Base-by-base conservation (phyloP, 2,113 vertebrate genomes). In the Pygoscelis antarcticus region DNA sequence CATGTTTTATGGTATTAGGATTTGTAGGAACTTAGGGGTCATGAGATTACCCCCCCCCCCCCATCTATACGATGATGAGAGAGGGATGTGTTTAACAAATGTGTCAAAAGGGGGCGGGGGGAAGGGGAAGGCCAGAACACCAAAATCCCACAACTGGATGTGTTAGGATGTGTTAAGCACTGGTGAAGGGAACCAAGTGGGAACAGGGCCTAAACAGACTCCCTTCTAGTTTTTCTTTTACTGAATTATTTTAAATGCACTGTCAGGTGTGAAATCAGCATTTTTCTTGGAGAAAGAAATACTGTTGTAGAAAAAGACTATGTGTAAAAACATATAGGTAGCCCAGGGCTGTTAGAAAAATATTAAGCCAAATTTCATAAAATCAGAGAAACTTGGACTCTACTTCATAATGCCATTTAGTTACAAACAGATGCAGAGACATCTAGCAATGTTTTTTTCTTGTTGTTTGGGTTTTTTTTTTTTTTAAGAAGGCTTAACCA, bases 211-310 rank as follows among this genome's bases (percentile, higher is more conserved):
- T 44, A 49, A 80, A 83, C 34, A 57, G 36, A 36, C 23, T 68
- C 34, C 6, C 21, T 89, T 21, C n/a, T 82, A 52, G 25, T 75
- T 70, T 15, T 60, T 34, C 34, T 61, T 66, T 76, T 80, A 65
- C 13, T n/a, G 15, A 76, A 61, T 90, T 79, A 51, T 87, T 94
- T 70, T 81, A 66, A 92, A 89, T 42, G 42, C 38, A 62, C 13
- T 69, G 84, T 79, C 90, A 91, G 75, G 36, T 94, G 75, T 91
- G 85, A 96, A 94, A 94, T 80, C 49, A 46, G 30, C 44, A 49
- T 85, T 88, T 90, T 69, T 79, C 36, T 49, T 66, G 38, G 29
- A 77, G 51, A 89, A 70, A 42, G 76, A 81, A 89, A 90, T 72
- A 23, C 66, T 69, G 6, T 17, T 80, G 85, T 83, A 77, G 74